phyloP scores from a whole-genome alignment of 2,113 vertebrate genomes.

The Tyto alba region DNA sequence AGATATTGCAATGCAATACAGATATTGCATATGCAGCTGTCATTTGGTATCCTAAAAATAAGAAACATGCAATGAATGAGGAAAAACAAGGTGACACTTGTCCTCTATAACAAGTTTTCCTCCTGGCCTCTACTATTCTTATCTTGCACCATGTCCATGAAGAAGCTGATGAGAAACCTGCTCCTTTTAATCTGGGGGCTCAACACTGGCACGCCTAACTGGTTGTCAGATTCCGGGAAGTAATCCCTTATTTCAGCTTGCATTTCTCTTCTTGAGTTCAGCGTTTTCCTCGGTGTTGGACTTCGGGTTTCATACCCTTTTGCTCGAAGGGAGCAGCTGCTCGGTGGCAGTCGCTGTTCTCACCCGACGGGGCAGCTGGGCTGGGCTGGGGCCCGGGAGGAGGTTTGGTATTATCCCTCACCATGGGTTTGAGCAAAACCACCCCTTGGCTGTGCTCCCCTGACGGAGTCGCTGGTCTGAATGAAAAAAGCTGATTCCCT shows the following conservation, averaged over 20 bases:
- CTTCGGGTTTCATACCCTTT: not conserved
- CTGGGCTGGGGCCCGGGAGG: not conserved
- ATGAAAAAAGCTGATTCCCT: not conserved
- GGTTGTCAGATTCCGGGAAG: not conserved
- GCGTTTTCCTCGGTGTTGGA: not conserved
- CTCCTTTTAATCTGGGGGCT: not conserved
- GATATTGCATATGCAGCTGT: not conserved
- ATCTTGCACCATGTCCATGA: not conserved
- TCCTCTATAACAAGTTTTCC: not conserved
- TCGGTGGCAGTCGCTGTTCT: not conserved
- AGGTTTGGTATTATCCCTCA: not conserved
- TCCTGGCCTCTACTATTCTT: not conserved
- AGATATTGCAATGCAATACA: not conserved
- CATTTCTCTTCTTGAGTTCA: not conserved
- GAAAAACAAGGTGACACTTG: not conserved
- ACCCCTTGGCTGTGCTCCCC: not conserved
- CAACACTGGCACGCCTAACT: rapidly evolving
- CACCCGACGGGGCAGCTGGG: rapidly evolving
- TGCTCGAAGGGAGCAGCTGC: not conserved
- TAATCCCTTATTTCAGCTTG: not conserved
- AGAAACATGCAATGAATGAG: not conserved
- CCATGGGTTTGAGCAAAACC: not conserved
- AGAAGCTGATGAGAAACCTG: not conserved
- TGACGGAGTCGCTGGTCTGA: not conserved
- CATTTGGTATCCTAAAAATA: not conserved